Conservation (phyloP, 2,888 invertebrate genomes). For the Leptopilina drosophilae region DNA sequence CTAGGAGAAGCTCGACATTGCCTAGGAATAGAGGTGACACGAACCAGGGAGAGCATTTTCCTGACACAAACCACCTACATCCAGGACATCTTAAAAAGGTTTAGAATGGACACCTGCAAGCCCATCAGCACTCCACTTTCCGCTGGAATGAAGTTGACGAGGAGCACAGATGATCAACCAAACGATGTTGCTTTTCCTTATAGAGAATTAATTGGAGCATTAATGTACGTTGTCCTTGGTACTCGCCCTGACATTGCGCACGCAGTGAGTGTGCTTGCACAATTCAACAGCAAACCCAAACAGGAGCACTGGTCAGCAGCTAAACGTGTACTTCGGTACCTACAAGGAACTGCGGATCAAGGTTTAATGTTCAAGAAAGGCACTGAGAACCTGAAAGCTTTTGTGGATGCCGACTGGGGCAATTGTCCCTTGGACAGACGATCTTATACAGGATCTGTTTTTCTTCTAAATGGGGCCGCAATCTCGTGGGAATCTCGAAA, state of each 20-base stretch:
- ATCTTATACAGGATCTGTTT: slow-evolving; percentile 51
- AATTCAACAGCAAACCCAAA: slow-evolving; percentile 42
- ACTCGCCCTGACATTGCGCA: slow-evolving; percentile 50
- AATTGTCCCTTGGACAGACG: slow-evolving; percentile 9
- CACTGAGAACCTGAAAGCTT: background rate
- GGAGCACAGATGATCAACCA: slow-evolving; percentile 7
- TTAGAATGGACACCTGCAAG: slow-evolving; percentile 21
- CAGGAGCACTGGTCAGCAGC: slow-evolving; percentile 46
- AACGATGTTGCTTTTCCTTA: slow-evolving; percentile 23
- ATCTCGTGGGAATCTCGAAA: slow-evolving; percentile 51
- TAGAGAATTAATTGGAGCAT: slow-evolving; percentile 39
- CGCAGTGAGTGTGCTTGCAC: slow-evolving; percentile 41
- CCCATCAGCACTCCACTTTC: slow-evolving; percentile 40
- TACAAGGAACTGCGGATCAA: slow-evolving; percentile 38
- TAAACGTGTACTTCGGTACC: slow-evolving; percentile 45
- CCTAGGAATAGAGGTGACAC: slow-evolving; percentile 58
- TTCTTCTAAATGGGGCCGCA: slow-evolving; percentile 40
- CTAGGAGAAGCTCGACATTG: slow-evolving; percentile 56
- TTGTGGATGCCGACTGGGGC: slow-evolving; percentile 18
- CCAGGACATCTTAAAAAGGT: background rate
- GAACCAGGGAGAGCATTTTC: slow-evolving; percentile 11
- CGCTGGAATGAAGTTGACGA: slow-evolving; percentile 41
- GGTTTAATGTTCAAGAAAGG: slow-evolving; percentile 18
- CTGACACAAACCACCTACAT: slow-evolving; percentile 33
- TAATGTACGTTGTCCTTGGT: slow-evolving; percentile 49